Base-by-base conservation (phyloP, 92 coral and sea anemone species). In the Porites rus region DNA sequence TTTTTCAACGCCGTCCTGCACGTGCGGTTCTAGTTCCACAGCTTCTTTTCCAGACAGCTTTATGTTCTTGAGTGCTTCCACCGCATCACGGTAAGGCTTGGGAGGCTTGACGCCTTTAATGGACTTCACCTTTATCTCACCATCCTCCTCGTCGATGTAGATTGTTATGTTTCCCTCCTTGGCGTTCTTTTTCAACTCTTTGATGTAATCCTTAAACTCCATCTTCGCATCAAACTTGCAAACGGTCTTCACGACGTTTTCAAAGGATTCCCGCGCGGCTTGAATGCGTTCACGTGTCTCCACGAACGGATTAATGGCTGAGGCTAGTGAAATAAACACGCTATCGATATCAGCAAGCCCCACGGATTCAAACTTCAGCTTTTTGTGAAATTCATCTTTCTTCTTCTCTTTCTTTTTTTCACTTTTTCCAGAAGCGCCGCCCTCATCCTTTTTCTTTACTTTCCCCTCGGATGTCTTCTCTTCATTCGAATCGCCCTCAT, bases 21-120 rank as follows among this genome's bases (percentile, higher is more conserved):
- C 98, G 38, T 78, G 84, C 1, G 98, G 95, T 89, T 94, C 95
- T 21, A 92, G 85, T 18, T 90, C 88, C 22, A 72, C 38, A 28
- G 91, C 77, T 70, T 85, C 92, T 28, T 53, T 65, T 38, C 87
- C 98, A 21, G 92, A 91, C 22, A 84, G 59, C 60, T 88, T 88
- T 59, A 94, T 76, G 74, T 92, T 86, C 68, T 84, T 90, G 66
- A 94, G 80, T 10, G 95, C 88, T 76, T 94, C 80, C 58, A 91
- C 98, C 0, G 95, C 98, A 76, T 94, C 92, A 54, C 98, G 88
- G 76, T 94, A 94, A 14, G 90, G 93, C 54, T 86, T 91, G 18
- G 98, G 98, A 7, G 95, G 95, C 16, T 91, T 91, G 22, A 94
- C 91, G 38, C 98, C 98, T 64, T 85, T 68, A 70, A 92, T 79